Conservation (phyloP, 1,140 invertebrate genomes). For the Drosophila nannoptera region DNA sequence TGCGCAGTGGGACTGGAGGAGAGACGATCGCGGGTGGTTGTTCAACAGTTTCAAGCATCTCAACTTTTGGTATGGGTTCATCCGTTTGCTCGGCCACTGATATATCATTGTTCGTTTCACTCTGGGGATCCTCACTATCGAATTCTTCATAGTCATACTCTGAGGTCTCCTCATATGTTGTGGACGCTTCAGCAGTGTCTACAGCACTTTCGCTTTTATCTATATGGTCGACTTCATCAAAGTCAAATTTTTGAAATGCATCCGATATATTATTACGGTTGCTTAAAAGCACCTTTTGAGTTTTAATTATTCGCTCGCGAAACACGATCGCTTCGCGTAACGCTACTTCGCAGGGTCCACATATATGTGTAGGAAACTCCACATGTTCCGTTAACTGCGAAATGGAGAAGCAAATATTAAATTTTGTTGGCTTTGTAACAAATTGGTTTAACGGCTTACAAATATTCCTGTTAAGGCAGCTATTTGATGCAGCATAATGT, state of each 20-base stretch:
- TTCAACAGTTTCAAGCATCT: conserved; percentile 1
- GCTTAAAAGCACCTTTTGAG: conserved; percentile 45
- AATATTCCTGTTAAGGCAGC: conserved; percentile 56
- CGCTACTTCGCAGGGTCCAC: conserved; percentile 52
- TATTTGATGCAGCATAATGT: conserved; percentile 57
- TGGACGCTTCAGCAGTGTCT: not conserved
- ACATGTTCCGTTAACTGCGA: conserved; percentile 31
- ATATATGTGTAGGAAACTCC: conserved; percentile 48
- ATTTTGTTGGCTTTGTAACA: not conserved
- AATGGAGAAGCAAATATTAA: not conserved
- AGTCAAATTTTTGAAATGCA: conserved; percentile 27
- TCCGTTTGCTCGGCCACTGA: not conserved
- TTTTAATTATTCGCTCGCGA: conserved; percentile 51
- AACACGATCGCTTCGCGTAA: conserved; percentile 50
- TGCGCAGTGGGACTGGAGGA: not conserved
- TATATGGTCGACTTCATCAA: conserved; percentile 18
- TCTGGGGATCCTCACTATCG: not conserved
- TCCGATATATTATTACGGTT: conserved; percentile 10
- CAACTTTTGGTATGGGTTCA: not conserved
- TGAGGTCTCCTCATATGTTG: conserved; percentile 4
- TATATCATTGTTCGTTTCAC: not conserved
- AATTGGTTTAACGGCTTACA: conserved; percentile 33
- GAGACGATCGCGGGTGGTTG: not conserved
- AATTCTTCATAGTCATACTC: conserved; percentile 1
- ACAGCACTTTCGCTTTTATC: not conserved